Evolutionary conservation across 2,113 vertebrate genomes (phyloP), one percentile per base, ranked within the genome.

Genomic region (Xyliphius kryptos): DNA sequence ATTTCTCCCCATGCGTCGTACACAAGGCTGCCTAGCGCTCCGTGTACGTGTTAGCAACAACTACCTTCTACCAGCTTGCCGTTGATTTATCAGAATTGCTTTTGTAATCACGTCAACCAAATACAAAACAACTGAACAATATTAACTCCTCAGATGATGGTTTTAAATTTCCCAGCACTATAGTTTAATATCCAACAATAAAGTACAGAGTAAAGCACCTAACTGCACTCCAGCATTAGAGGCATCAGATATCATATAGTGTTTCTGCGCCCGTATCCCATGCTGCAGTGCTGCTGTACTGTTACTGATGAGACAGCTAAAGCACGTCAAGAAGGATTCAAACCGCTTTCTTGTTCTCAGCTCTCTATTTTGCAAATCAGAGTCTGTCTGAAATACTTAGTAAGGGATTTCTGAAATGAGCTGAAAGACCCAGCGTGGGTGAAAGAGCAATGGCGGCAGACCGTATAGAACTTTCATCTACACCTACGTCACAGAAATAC

Each of bases 241-340:
- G 19, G 20, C 38, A 40, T 14, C 6, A 22, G 59, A 16, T 57
- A 62, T 68, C 66, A n/a, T 44, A 56, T 69, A 44, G 53, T 53
- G 16, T 15, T 56, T 15, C 22, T 19, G n/a, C 41, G 9, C 52
- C 3, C 7, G 43, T 48, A 37, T 59, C 9, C 66, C 41, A 13
- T 44, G n/a, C 67, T 62, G 54, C 54, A 56, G 49, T 56, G 32
- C 47, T 44, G 50, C 53, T 50, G 67, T 37, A 51, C 54, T 44
- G 50, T 44, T 56, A 61, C 38, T 63, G 59, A 69, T 63, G 52
- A 69, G 32, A 46, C 53, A 56, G 67, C 59, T 69, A 61, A 69
- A 56, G 48, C 48, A 47, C 32, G 22, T 16, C n/a, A 14, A 11
- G 26, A 10, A 15, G 19, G 36, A 66, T 58, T 51, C 13, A 19